A percentile compares a stretch with the other conserved stretches of the same genome.
These are phyloP conservation scores for Nibea coibor DNA, from an alignment of 2,113 vertebrate genomes.

Conservation along the genomic window DNA sequence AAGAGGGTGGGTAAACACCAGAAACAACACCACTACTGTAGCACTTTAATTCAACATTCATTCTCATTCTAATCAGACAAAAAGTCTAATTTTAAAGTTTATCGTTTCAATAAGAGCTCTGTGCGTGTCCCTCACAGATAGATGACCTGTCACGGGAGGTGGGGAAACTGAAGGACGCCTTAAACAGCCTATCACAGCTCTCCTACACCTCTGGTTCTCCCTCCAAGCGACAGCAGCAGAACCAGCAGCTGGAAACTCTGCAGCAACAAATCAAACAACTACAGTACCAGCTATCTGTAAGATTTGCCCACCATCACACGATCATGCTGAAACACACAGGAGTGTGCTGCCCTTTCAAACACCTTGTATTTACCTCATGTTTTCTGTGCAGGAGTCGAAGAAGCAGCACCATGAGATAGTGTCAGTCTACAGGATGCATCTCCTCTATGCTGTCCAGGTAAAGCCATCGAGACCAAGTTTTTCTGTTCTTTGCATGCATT, in stretches of 20 bases:
- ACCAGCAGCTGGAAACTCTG: conserved; percentile 90
- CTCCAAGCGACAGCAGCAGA: conserved; percentile 90
- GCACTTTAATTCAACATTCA: background rate
- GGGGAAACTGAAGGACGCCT: conserved; percentile 93
- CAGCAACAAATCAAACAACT: conserved; percentile 97
- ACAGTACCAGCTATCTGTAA: conserved; percentile 93
- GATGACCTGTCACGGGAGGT: conserved; percentile 95
- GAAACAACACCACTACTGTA: background rate
- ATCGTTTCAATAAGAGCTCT: background rate
- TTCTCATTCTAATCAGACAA: background rate
- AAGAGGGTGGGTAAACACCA: conserved; percentile 87
- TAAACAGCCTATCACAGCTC: conserved; percentile 98
- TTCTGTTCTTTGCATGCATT: too few relatives aligned
- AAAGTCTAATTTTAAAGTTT: too few relatives aligned
- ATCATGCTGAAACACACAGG: too few relatives aligned
- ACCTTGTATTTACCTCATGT: background rate
- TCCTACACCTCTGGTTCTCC: conserved; percentile 89
- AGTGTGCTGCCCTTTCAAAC: background rate
- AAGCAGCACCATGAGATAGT: conserved; percentile 95
- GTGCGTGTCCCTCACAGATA: conserved; percentile 82
- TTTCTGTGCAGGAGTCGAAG: conserved; percentile 90
- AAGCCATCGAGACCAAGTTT: background rate
- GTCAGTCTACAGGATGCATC: conserved; percentile 97
- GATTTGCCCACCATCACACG: conserved; percentile 58
- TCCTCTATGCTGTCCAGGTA: conserved; percentile 99